Base-by-base conservation (phyloP, 2,888 invertebrate genomes). In the Autographa gamma region DNA sequence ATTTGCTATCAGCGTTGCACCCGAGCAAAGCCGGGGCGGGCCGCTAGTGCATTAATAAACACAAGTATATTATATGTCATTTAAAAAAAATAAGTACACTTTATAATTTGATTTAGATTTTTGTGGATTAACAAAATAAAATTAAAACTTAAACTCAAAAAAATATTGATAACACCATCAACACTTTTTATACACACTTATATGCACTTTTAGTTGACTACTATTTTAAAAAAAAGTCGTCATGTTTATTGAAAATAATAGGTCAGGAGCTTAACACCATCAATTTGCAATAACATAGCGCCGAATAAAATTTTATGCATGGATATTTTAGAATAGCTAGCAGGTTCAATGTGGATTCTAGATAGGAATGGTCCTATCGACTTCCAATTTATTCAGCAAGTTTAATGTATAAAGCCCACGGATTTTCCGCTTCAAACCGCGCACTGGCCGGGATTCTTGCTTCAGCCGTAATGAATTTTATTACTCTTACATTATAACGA, bases 351-450 rank as follows among this genome's bases (percentile, higher is more conserved):
- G 83, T 85, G 85, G 83, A 83, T 86, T 87, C 85, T 84, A 84
- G 88, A 88, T 89, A 86, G 87, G 80, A 90, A 88, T 88, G 85
- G 88, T 88, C 86, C 90, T 90, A 92, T 93, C 90, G 92, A 90
- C 86, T 92, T 91, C 84, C 91, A 92, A 92, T 92, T 93, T 92
- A 92, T 92, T 90, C 90, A 88, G 89, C 77, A 80, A 90, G 88
- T 90, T 89, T 89, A 92, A 91, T 92, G 89, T 93, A 90, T 90
- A 90, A 92, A 90, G 88, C 83, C 89, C 83, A 77, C 88, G 89
- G 88, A 77, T 89, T 89, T 92, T 85, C 88, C 89, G 88, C 75
- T 84, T 74, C 86, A 81, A 85, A 88, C 89, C 89, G 87, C 89
- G 85, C 83, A 82, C 85, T 76, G 80, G 81, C 80, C 84, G 82